Evolutionary conservation across 2,888 invertebrate genomes (phyloP), one percentile per base, ranked within the genome.

Genomic region (Chelonus formosanus): DNA sequence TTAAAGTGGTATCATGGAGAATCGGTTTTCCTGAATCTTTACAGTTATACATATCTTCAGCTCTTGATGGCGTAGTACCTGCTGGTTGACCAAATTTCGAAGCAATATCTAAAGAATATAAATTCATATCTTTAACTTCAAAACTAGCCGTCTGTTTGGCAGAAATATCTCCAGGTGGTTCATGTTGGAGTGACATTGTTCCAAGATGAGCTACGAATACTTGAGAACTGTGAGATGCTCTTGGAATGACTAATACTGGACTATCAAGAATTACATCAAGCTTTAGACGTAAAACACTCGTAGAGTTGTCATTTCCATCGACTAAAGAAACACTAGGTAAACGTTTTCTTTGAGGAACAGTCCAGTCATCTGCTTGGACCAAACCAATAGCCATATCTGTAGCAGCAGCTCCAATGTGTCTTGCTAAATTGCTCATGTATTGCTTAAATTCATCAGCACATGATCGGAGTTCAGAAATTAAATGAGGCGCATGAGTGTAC

Each of bases 161-260:
- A 48, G 71, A 73, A 0, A 75, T 71, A 6, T 77, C 78, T 3
- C 61, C 63, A 0, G 81, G 76, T 0, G 84, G 83, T 43, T 82
- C 83, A 40, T 84, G 83, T 60, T 81, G 83, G 7, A 87, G 86
- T 35, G 91, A 89, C 82, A 97, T 97, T 81, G 94, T 92, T 47
- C 97, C 97, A 71, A 98, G 88, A 87, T 96, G 96, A 10, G 95
- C 95, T 48, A 97, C 94, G 74, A 97, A 88, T 61, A 97, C 96
- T 80, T 95, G 91, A 7, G 90, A 79, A 83, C 95, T 95, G 73
- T 88, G 88, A 40, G 91, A 89, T 6, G 90, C 89, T 70, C 94
- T 88, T 0, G 97, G 97, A 62, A 97, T 85, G 66, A 97, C 92
- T 72, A 97, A 89, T 52, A 97, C 95, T 0, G 98, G 98, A 59